Evolutionary conservation across 2,113 vertebrate genomes (phyloP).

Genomic region (Crypturellus undulatus): DNA sequence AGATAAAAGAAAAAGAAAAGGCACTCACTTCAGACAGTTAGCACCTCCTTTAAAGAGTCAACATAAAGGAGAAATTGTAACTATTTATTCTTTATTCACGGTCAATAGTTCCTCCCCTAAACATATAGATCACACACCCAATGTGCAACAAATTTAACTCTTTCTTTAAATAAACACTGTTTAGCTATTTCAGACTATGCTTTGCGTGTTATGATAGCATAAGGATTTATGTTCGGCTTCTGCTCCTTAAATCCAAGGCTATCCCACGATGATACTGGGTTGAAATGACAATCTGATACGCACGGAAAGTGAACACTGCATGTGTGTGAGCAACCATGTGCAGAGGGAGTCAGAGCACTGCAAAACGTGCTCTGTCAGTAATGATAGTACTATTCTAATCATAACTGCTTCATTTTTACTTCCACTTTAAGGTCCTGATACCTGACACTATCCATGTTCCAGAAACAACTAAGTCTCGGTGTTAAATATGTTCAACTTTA

Average conservation of each 20-base stretch:
- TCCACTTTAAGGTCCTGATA: not conserved
- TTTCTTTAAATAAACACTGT: not conserved
- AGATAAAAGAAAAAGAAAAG: not conserved
- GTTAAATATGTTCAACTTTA: not conserved
- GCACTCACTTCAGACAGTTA: not conserved
- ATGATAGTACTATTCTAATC: not conserved
- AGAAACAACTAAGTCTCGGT: not conserved
- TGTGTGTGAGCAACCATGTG: no score
- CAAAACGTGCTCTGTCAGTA: not conserved
- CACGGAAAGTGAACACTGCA: not conserved
- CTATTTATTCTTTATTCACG: not conserved
- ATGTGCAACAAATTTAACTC: not conserved
- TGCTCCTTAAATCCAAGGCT: not conserved
- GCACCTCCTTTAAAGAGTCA: not conserved
- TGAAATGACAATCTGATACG: not conserved
- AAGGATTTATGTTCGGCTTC: not conserved
- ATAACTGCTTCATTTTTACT: not conserved
- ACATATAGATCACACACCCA: not conserved
- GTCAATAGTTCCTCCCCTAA: not conserved
- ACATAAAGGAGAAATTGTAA: not conserved
- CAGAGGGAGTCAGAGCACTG: not conserved
- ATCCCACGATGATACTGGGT: not conserved
- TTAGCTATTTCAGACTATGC: not conserved
- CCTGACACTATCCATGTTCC: not conserved
- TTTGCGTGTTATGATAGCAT: not conserved